Conservation (phyloP, 2,888 invertebrate species). For the Athalia cordata region DNA sequence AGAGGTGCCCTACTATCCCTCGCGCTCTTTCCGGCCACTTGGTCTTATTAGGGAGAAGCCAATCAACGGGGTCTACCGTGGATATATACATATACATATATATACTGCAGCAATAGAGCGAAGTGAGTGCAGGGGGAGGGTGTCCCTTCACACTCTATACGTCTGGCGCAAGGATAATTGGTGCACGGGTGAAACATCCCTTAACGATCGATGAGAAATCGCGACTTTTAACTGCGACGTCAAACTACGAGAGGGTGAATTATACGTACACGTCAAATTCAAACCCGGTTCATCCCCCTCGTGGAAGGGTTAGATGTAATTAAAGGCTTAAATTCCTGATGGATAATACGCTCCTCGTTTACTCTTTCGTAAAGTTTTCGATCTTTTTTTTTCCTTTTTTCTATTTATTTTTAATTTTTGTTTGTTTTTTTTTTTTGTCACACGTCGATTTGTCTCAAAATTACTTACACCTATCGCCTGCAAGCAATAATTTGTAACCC, state of each 20-base stretch:
- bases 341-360: too few species aligned
- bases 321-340: too few species aligned
- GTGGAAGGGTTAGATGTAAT: too few species aligned
- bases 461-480: too few species aligned
- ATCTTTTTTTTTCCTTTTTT: neutral
- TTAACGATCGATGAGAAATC: constrained; percentile 30
- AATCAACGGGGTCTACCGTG: constrained; percentile 7
- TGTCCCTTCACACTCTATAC: neutral
- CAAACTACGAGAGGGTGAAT: constrained; percentile 3
- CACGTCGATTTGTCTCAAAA: too few species aligned
- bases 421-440: neutral
- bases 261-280: neutral
- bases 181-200: constrained; percentile 14
- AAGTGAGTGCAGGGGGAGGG: neutral
- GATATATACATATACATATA: too few species aligned
- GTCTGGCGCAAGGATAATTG: constrained; percentile 24
- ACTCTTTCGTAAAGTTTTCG: too few species aligned
- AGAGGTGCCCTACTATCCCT: neutral
- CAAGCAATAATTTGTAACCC: too few species aligned
- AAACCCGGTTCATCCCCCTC: neutral
- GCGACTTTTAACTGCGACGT: constrained; percentile 28
- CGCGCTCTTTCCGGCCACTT: constrained; percentile 39
- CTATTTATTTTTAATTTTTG: neutral
- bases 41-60: constrained; percentile 40
- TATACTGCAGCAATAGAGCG: neutral